Evolutionary conservation across 2,113 vertebrate species (phyloP), one percentile per base, ranked within the genome.

Genomic region (Poicephalus meyeri): DNA sequence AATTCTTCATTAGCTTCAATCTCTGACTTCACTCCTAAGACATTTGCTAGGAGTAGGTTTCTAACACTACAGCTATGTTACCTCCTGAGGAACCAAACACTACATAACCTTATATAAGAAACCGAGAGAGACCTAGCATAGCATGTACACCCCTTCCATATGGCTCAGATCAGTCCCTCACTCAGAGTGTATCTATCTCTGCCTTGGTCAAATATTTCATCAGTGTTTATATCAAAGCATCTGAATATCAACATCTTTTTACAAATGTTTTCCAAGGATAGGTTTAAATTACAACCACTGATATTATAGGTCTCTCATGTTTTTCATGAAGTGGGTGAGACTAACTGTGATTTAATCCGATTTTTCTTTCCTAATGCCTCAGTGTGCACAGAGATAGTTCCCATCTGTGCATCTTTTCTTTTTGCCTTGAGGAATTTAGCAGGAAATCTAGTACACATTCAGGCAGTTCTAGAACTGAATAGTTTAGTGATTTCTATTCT

Each of bases 401-500:
- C 89, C 80, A 92, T 93, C 88, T 91, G 91, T 93, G 80, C 55
- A 83, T 80, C 70, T 94, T 84, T 85, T 69, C 80, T 47, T 83
- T 86, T 82, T 94, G 81, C 64, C 82, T 84, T 72, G 13, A 91
- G 92, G 80, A 96, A 74, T 94, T 93, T 26, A 88, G 72, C 49
- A 91, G 82, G 56, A 95, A 87, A 80, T 61, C 42, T 21, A 78
- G 50, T 41, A 39, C 47, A 58, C 41, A 33, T 73, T 88, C 41
- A 49, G 33, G 26, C 44, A 64, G 44, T 12, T 33, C 65, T 68
- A 58, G 50, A 87, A 64, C 44, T 63, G 39, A 92, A 72, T 14
- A 56, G 65, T 56, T 84, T 35, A 89, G 65, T 95, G 79, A 81
- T 95, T 95, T 96, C 70, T 81, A 77, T 93, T 96, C 91, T 91